Base-by-base conservation (phyloP, 2,113 vertebrate genomes). In the Sitta europaea region DNA sequence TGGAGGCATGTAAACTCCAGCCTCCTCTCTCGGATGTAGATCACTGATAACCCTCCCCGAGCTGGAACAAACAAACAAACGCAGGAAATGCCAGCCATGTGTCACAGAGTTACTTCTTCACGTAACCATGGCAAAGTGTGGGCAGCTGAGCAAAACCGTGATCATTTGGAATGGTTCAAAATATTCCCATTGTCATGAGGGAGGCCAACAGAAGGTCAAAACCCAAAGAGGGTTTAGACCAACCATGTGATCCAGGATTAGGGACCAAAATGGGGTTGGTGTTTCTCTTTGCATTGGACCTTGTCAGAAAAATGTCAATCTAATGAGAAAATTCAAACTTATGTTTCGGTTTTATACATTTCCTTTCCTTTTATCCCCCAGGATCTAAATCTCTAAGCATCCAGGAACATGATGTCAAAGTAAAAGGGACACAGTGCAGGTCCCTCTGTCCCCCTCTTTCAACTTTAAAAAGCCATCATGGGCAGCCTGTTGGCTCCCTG, bases 51-150 rank as follows among this genome's bases (percentile, higher is more conserved):
- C 89, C 93, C 80, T 92, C 94, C 91, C 75, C 29, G 90, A 90
- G 92, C 70, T 83, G 42, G 85, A 98, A 85, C 95, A 97, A 97
- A 96, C 88, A 96, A 97, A 96, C 74, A 94, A 95, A 96, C 5
- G 35, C 72, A 70, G 86, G 90, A 98, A 98, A 98, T 97, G 96
- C 94, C 97, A 97, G 3, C 96, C 95, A 88, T 98, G 97, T 97
- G 97, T 97, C 97, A 95, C 38, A 47, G 95, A 97, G 92, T 96
- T 97, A 78, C 86, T 86, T 96, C 92, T 88, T 94, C 88, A 86
- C 10, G 93, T 97, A 96, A 96, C 92, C 93, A 95, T 96, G 79
- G 94, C 72, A 86, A 96, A 95, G 21, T 3, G 86, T 93, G 81
- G 92, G 96, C 92, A 94, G 85, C 22, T 45, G 7, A 90, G 43